Percentiles rank a stretch among this genome's conserved stretches.
These are phyloP conservation scores for Apis dorsata DNA, from an alignment of 1,140 invertebrate species.

Conservation along the genomic window DNA sequence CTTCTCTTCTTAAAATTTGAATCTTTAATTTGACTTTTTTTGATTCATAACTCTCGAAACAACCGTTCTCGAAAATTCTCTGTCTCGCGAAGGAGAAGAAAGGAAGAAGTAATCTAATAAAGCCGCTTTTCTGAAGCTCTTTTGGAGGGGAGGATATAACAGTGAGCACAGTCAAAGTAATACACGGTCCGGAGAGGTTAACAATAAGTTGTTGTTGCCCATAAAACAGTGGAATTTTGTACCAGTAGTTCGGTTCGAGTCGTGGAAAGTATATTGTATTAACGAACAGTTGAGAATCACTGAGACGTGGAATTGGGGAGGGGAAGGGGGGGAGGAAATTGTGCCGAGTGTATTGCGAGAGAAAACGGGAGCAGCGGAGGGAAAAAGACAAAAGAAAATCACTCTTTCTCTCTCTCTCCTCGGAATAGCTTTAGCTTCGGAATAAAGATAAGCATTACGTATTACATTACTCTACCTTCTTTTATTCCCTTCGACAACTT, in stretches of 20 bases:
- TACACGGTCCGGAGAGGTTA: slow-evolving; percentile 27
- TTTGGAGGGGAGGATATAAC: too few species aligned
- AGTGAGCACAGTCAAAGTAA: neutral
- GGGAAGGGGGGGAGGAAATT: slow-evolving; percentile 39
- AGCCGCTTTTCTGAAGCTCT: neutral
- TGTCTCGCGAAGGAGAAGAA: too few species aligned
- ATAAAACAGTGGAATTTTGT: slow-evolving; percentile 41
- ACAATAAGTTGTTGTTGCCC: slow-evolving; percentile 37
- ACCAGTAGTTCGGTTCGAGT: slow-evolving; percentile 8
- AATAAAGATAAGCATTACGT: neutral
- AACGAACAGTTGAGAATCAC: slow-evolving; percentile 48
- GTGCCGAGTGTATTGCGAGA: slow-evolving; percentile 43
- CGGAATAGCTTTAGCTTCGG: neutral
- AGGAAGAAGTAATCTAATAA: too few species aligned
- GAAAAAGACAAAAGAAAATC: neutral
- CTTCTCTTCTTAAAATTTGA: too few species aligned
- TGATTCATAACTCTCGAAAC: too few species aligned
- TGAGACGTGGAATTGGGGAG: slow-evolving; percentile 56
- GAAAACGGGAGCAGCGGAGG: neutral
- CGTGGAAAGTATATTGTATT: slow-evolving; percentile 15
- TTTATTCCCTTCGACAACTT: too few species aligned
- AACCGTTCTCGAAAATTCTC: too few species aligned
- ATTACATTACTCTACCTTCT: neutral
- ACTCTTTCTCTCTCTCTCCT: neutral
- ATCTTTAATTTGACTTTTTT: too few species aligned